A percentile compares a stretch with the other conserved stretches of the same genome.
Evolutionary conservation across 2,113 vertebrate genomes (phyloP).

Genomic region (Antechinus flavipes): DNA sequence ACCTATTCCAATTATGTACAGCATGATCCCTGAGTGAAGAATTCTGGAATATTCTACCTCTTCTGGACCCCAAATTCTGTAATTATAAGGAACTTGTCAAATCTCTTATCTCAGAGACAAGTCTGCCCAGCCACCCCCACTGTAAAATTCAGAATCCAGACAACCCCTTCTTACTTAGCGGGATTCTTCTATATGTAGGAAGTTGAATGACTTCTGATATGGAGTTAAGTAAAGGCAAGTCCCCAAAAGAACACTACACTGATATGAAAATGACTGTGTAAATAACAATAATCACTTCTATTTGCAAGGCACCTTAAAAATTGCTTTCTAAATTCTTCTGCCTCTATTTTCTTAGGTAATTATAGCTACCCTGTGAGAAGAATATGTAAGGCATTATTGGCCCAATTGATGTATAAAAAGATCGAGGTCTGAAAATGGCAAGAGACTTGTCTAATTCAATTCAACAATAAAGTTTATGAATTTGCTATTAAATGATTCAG

Average conservation of each 20-base stretch:
- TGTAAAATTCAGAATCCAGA: not conserved
- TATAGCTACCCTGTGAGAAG: not conserved
- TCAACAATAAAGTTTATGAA: not conserved
- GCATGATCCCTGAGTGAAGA: not conserved
- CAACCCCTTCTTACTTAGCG: not conserved
- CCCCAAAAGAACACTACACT: not conserved
- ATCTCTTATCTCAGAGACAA: not conserved
- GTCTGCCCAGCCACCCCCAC: not conserved
- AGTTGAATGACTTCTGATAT: not conserved
- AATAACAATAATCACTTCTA: not conserved
- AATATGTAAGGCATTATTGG: not conserved
- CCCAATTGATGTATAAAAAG: not conserved
- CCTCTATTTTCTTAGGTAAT: not conserved
- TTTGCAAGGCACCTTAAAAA: not conserved
- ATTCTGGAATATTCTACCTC: not conserved
- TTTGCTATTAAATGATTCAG: not conserved
- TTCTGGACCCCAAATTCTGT: not conserved
- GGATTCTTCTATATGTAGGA: not conserved
- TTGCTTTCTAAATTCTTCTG: not conserved
- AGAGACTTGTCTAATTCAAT: not conserved
- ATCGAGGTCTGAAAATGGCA: not conserved
- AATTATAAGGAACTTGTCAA: not conserved
- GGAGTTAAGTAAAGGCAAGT: not conserved
- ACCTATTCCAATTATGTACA: not conserved
- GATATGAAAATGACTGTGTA: not conserved